Base-by-base conservation (phyloP, 1,140 invertebrate species). In the Drosophila bipectinata region DNA sequence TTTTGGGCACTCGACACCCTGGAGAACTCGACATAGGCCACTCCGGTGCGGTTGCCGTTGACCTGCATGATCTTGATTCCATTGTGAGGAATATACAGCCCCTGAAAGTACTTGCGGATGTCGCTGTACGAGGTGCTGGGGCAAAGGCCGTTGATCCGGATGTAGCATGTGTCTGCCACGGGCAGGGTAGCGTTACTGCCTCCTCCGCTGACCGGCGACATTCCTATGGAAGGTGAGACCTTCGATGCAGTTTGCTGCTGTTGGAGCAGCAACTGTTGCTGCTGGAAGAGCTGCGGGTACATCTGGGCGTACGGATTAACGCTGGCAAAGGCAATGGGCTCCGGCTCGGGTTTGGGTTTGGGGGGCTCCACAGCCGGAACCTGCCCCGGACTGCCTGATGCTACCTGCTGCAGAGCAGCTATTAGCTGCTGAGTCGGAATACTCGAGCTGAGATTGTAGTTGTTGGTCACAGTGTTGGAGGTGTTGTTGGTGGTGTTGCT, bases 61-160 rank as follows among this genome's bases (percentile, higher is more conserved):
- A 94, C 94, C 75, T 95, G 96, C 7, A 97, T 95, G 73, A 98
- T 93, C 92, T 98, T 98, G 30, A 98, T 94, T 3, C 97, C 96
- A 80, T 96, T 95, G 66, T 95, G 95, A 8, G 95, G 94, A 39
- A 98, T 97, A 78, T 95, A 94, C 53, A 96, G 94, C 7, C 95
- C 95, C 4, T 94, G 93, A 88, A 98, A 98, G 66, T 98, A 96
- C 54, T 95, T 94, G 9, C 96, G 93, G 0, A 98, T 92, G 80
- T 98, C 97, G 18, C 94, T 94, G 80, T 97, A 97, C n/a, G 94
- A 85, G 0, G 95, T 93, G 61, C 93, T 94, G 14, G 93, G 91
- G 1, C 94, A 94, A 87, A 96, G 94, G 57, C 95, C 95, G 41
- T 93, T 93, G 0, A 98, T 92, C 72, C 96, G 94, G 8, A 97